Evolutionary conservation across 2,113 vertebrate species (phyloP).

Genomic region (Hassar affinis): DNA sequence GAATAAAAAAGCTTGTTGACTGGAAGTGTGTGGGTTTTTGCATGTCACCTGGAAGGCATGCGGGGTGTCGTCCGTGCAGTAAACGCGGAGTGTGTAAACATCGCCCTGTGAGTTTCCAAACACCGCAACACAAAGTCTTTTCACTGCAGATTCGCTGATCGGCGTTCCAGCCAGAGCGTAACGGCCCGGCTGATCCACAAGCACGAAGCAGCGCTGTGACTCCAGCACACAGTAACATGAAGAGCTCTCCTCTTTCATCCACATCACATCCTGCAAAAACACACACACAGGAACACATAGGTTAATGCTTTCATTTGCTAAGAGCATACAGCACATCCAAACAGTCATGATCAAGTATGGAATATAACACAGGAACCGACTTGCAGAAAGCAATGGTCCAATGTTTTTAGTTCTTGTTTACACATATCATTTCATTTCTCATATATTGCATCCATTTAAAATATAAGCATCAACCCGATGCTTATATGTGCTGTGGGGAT

Average conservation of each 20-base stretch:
- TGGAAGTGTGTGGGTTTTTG: background rate
- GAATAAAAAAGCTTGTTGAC: background rate
- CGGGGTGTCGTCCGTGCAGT: conserved; percentile 94
- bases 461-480: too few relatives aligned
- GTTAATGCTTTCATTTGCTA: background rate
- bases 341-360: background rate
- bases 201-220: conserved; percentile 86
- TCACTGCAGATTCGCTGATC: conserved; percentile 84
- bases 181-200: conserved; percentile 90
- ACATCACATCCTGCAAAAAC: conserved; percentile 87
- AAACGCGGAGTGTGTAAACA: conserved; percentile 91
- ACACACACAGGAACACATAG: conserved; percentile 53
- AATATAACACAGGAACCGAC: background rate
- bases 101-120: conserved; percentile 87
- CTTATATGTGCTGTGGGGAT: too few relatives aligned
- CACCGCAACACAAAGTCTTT: conserved; percentile 90
- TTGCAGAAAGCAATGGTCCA: background rate
- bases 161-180: conserved; percentile 93
- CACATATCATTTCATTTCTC: too few relatives aligned
- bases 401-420: too few relatives aligned
- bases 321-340: background rate
- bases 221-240: conserved; percentile 96
- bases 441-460: too few relatives aligned
- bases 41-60: conserved; percentile 88
- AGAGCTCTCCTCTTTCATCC: conserved; percentile 89